phyloP scores from a whole-genome alignment of 2,113 vertebrate genomes.

The Charadrius vociferus region DNA sequence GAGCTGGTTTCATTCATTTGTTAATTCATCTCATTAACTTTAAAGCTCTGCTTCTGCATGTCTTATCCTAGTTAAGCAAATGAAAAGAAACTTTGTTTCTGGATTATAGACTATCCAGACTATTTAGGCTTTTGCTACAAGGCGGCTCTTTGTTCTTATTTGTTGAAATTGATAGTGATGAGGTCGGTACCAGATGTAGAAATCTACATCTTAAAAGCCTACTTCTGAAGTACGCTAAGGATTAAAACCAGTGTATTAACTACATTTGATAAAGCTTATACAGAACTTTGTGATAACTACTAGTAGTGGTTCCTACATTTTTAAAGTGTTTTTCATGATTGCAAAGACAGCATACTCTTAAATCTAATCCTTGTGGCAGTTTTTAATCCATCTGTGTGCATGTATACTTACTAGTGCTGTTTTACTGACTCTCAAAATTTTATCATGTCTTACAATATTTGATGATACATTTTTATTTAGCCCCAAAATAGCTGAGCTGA shows the following conservation, averaged over 20 bases:
- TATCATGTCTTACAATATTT: background rate
- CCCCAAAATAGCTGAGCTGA: background rate
- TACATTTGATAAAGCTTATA: background rate
- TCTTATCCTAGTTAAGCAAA: background rate
- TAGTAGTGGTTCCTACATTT: background rate
- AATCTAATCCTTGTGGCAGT: background rate
- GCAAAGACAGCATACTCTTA: background rate
- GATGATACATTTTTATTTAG: background rate
- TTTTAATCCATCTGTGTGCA: background rate
- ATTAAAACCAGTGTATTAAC: background rate
- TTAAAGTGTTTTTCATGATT: background rate
- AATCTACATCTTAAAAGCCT: background rate
- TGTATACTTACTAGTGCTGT: background rate
- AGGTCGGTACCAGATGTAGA: background rate
- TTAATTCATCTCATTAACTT: background rate
- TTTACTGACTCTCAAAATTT: background rate
- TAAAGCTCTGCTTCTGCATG: background rate
- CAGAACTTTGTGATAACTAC: background rate
- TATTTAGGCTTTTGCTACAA: background rate
- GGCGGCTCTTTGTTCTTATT: background rate
- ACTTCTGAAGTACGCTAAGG: background rate
- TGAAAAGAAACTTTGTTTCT: background rate
- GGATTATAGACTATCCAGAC: background rate
- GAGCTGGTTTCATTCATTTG: background rate
- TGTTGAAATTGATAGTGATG: background rate